These are phyloP conservation scores for Aphaenogaster ashmeadi DNA, from an alignment of 1,140 invertebrate genomes.

Conservation along the genomic window DNA sequence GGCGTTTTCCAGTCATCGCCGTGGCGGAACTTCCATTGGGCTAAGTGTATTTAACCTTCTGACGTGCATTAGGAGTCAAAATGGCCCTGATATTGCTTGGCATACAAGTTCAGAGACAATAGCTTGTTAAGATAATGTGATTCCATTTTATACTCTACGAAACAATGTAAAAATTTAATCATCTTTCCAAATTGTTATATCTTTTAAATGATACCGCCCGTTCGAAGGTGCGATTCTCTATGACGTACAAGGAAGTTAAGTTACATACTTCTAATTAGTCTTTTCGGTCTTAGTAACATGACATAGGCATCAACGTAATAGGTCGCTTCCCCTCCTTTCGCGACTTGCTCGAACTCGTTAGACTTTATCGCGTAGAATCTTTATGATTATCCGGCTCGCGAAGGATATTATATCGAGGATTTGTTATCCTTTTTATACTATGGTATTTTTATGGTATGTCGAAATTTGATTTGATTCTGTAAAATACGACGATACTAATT, in stretches of 20 bases:
- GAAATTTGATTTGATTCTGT: constrained; percentile 9
- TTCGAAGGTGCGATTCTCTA: neutral
- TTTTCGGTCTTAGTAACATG: neutral
- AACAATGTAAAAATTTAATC: constrained; percentile 5
- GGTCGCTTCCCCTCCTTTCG: constrained; percentile 6
- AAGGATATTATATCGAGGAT: constrained; percentile 19
- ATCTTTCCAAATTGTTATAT: neutral
- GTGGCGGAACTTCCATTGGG: constrained; percentile 34
- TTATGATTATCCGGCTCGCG: constrained; percentile 8
- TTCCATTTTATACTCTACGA: neutral
- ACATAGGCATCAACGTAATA: constrained; percentile 15
- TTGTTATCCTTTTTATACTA: neutral
- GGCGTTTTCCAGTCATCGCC: constrained; percentile 60
- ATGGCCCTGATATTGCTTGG: neutral
- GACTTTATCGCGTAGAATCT: constrained; percentile 32
- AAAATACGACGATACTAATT: constrained; percentile 6
- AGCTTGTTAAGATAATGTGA: neutral
- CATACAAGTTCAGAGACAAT: neutral
- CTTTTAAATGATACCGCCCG: neutral
- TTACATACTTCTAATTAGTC: neutral
- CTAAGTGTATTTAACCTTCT: constrained; percentile 34
- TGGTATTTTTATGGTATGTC: neutral
- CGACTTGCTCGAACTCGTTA: constrained; percentile 45
- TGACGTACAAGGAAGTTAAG: neutral
- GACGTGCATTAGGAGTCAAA: neutral